Evolutionary conservation across 1,140 invertebrate species (phyloP).

Genomic region (Drosophila sturtevanti): DNA sequence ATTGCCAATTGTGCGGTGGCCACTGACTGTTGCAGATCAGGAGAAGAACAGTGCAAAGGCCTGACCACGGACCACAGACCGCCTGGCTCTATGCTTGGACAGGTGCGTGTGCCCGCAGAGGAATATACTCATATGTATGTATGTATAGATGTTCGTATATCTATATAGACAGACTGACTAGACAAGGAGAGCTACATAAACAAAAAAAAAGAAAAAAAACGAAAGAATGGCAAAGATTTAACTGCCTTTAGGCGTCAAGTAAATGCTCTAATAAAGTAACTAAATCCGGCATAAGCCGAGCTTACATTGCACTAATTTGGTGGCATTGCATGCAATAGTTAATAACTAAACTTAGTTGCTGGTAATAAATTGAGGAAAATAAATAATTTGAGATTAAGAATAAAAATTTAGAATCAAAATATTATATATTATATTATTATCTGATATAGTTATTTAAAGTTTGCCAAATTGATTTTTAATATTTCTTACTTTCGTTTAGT

Average conservation of each 20-base stretch:
- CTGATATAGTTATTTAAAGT: too few species aligned
- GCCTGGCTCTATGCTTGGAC: constrained; percentile 70
- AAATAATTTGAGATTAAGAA: too few species aligned
- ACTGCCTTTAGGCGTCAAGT: neutral
- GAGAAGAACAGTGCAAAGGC: constrained; percentile 7
- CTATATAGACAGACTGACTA: constrained; percentile 21
- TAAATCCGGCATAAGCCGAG: neutral
- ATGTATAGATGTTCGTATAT: too few species aligned
- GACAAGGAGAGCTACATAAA: constrained; percentile 25
- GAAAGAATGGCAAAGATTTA: neutral
- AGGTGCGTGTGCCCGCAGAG: constrained; percentile 59
- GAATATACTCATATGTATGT: too few species aligned
- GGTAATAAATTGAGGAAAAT: too few species aligned
- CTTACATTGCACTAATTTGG: neutral
- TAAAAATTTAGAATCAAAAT: too few species aligned
- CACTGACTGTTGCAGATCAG: constrained; percentile 36
- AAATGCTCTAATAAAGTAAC: neutral
- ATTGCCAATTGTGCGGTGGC: constrained; percentile 23
- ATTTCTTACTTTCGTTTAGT: too few species aligned
- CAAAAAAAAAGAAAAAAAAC: neutral
- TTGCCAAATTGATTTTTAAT: too few species aligned
- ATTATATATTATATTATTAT: too few species aligned
- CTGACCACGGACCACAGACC: constrained; percentile 57
- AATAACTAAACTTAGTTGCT: too few species aligned
- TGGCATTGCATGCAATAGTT: neutral